These are phyloP conservation scores for Bubo scandiacus DNA, from an alignment of 2,113 vertebrate genomes.

Conservation along the genomic window DNA sequence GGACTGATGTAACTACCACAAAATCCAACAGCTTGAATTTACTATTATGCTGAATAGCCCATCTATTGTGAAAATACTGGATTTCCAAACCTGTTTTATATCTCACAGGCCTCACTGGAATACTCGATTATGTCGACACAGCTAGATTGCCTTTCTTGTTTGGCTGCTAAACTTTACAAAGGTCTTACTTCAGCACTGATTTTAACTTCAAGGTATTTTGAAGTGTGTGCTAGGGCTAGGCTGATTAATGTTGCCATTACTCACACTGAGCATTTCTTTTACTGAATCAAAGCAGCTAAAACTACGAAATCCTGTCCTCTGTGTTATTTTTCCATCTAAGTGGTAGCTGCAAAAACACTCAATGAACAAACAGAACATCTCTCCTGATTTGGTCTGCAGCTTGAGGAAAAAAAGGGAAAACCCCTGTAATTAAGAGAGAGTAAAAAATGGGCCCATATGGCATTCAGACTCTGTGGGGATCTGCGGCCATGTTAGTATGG, in stretches of 20 bases:
- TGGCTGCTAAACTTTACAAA: background rate
- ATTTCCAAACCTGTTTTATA: background rate
- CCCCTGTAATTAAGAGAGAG: background rate
- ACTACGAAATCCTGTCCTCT: background rate
- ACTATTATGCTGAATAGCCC: background rate
- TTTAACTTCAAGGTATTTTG: constrained; percentile 33
- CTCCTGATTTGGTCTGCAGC: background rate
- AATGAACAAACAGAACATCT: background rate
- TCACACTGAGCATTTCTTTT: background rate
- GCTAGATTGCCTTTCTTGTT: constrained; percentile 18
- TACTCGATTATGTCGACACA: background rate
- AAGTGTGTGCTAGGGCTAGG: background rate
- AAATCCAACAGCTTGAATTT: background rate
- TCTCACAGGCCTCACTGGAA: background rate
- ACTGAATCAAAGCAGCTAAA: background rate
- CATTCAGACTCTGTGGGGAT: background rate
- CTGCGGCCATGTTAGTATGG: background rate
- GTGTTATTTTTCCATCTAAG: background rate
- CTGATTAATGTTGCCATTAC: constrained; percentile 27
- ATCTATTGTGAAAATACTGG: background rate
- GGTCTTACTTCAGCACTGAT: constrained; percentile 40
- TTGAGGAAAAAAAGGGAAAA: background rate
- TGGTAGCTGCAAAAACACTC: background rate
- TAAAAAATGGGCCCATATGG: accelerated
- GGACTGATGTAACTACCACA: background rate